These are phyloP conservation scores for Burhinus bistriatus DNA, from an alignment of 2,113 vertebrate genomes.

Conservation along the genomic window DNA sequence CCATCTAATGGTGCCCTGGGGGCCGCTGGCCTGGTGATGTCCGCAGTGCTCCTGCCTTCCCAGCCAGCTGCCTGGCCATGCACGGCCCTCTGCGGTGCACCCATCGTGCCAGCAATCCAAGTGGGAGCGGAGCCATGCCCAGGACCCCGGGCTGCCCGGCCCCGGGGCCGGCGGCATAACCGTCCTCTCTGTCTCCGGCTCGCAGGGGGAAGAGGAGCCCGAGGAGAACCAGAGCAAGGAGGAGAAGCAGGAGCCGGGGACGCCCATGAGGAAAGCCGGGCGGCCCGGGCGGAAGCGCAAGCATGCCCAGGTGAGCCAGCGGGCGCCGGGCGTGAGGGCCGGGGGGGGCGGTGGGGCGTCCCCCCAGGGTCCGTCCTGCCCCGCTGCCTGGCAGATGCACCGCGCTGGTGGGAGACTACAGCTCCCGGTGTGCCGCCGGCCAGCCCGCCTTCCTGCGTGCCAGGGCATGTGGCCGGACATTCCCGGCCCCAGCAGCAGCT, in stretches of 20 bases:
- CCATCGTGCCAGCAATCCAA: accelerated
- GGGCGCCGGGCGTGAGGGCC: background rate
- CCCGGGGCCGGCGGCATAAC: background rate
- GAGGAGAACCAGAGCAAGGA: constrained; percentile 78
- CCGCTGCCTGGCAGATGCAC: no score
- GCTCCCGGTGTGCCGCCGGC: background rate
- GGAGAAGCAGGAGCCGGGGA: constrained; percentile 80
- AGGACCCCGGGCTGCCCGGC: background rate
- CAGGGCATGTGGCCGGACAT: no score
- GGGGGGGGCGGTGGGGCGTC: background rate
- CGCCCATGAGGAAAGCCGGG: constrained; percentile 80
- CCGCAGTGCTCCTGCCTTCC: accelerated
- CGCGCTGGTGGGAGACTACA: accelerated
- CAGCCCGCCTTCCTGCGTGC: background rate
- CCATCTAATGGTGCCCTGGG: accelerated
- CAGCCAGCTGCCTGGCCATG: background rate
- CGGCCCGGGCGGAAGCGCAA: constrained; percentile 89
- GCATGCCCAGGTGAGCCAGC: constrained; percentile 83
- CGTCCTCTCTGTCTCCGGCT: constrained; percentile 17
- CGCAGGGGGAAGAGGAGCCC: constrained; percentile 84
- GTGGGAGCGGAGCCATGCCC: background rate
- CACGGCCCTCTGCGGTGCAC: accelerated
- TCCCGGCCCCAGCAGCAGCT: accelerated
- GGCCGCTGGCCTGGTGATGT: background rate
- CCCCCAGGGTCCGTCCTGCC: background rate